phyloP scores from a whole-genome alignment of 2,888 invertebrate species.

The Diarsia brunnea region DNA sequence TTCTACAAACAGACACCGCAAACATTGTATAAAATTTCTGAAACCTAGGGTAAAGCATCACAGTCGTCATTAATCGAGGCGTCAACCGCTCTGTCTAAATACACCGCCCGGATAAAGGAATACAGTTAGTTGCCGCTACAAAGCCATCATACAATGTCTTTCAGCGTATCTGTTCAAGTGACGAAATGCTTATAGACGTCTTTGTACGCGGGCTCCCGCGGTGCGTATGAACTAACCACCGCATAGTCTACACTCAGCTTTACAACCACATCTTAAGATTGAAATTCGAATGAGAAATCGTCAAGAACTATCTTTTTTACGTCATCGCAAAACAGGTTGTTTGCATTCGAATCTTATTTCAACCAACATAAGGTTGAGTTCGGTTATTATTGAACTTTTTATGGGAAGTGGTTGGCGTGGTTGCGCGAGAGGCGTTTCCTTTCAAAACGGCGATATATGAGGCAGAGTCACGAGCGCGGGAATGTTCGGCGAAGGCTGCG shows the following conservation, averaged over 20 bases:
- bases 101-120: conserved; percentile 78
- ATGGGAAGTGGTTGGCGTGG: conserved; percentile 80
- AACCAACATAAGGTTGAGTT: conserved; percentile 60
- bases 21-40: conserved; percentile 68
- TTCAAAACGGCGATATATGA: conserved; percentile 75
- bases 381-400: conserved; percentile 59
- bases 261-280: conserved; percentile 67
- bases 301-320: conserved; percentile 71
- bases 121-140: conserved; percentile 81
- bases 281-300: conserved; percentile 64
- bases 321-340: conserved; percentile 63
- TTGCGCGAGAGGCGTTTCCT: conserved; percentile 84
- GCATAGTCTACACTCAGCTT: conserved; percentile 66
- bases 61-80: conserved; percentile 81
- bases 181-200: conserved; percentile 82
- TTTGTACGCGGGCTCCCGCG: conserved; percentile 82
- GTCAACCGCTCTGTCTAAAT: conserved; percentile 83
- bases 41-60: conserved; percentile 66
- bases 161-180: conserved; percentile 83
- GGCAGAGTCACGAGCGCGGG: conserved; percentile 78
- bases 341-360: conserved; percentile 55
- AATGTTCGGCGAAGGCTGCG: conserved; percentile 72
- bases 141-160: conserved; percentile 81
- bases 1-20: conserved; percentile 73
- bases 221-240: conserved; percentile 68